Percentiles rank a stretch among this genome's conserved stretches.
Evolutionary conservation across 2,797 vertebrate species (phyloP).

Genomic region (Sylvilagus floridanus): DNA sequence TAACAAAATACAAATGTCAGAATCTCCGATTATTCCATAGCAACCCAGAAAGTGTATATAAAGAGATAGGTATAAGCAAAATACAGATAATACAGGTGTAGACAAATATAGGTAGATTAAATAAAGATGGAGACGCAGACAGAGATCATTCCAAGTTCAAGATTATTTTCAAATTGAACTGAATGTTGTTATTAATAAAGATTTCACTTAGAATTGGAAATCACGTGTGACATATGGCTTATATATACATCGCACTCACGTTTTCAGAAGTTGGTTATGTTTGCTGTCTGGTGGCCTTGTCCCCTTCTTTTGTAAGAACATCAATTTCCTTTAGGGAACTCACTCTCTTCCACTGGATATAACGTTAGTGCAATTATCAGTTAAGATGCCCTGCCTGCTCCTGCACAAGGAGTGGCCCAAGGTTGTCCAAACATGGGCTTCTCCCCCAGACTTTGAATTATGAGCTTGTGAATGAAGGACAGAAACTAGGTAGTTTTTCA

Average conservation of each 20-base stretch:
- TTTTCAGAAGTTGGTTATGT: neutral
- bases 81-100: neutral
- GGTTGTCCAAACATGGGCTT: neutral
- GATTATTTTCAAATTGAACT: neutral
- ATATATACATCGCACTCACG: neutral
- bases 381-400: neutral
- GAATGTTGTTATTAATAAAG: neutral
- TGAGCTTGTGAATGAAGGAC: neutral
- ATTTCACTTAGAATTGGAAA: slow-evolving; percentile 29
- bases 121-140: neutral
- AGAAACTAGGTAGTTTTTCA: neutral
- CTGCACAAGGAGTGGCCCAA: neutral
- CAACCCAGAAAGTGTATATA: slow-evolving; percentile 18
- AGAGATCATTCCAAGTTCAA: neutral
- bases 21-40: slow-evolving; percentile 1
- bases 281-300: neutral
- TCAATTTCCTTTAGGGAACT: neutral
- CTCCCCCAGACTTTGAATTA: neutral
- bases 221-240: neutral
- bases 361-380: neutral
- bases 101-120: neutral
- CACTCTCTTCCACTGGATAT: neutral
- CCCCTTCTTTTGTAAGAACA: neutral
- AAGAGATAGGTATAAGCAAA: neutral
- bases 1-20: neutral